Percentiles rank a stretch among this genome's conserved stretches.
phyloP scores from a whole-genome alignment of 2,888 invertebrate genomes.

The Andrena bicolor region DNA sequence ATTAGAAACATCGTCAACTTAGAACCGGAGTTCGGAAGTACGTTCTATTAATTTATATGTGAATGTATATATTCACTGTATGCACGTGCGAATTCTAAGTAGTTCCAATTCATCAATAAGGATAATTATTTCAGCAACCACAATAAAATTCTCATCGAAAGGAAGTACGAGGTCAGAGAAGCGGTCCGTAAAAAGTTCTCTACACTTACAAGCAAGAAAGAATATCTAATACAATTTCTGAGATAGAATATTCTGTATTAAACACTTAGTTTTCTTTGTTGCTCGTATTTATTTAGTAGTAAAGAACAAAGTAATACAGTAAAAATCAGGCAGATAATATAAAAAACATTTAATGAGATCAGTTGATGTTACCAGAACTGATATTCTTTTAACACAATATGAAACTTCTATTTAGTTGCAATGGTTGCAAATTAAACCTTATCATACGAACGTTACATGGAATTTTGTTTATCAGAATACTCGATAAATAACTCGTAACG shows the following conservation, averaged over 20 bases:
- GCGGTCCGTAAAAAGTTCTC: background rate
- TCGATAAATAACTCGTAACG: background rate
- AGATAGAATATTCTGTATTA: background rate
- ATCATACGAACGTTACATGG: constrained; percentile 3
- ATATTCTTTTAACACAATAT: background rate
- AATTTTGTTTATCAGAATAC: background rate
- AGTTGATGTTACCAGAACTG: background rate
- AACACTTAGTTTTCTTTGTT: background rate
- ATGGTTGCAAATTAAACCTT: no score
- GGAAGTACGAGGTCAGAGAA: constrained; percentile 14
- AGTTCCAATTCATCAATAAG: background rate
- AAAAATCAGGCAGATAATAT: background rate
- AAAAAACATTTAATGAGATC: constrained; percentile 10
- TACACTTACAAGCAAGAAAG: constrained; percentile 15
- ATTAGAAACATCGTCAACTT: constrained; percentile 73
- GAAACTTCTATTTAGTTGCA: background rate
- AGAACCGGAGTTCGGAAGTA: constrained; percentile 68
- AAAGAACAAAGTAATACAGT: background rate
- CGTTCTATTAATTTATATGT: background rate
- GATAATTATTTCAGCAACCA: constrained; percentile 44
- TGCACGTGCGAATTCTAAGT: background rate
- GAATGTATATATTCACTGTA: no score
- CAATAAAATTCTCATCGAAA: constrained; percentile 8
- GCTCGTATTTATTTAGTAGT: background rate
- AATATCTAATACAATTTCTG: constrained; percentile 23